Percentiles rank a stretch among this genome's conserved stretches.
These are phyloP conservation scores for Brienomyrus brachyistius DNA, from an alignment of 2,113 vertebrate species.

Conservation along the genomic window DNA sequence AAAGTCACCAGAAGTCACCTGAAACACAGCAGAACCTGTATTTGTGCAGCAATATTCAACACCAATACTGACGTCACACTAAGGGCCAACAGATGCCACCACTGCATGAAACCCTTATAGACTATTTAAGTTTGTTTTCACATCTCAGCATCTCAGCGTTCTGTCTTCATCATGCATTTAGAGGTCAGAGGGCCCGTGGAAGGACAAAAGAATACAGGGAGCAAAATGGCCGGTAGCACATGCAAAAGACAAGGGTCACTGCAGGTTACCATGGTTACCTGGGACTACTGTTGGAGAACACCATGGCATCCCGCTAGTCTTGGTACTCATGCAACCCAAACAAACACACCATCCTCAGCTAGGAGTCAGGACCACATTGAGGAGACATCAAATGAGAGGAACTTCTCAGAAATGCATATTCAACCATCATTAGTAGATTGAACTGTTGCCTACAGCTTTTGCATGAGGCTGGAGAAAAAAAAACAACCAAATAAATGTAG, in stretches of 20 bases:
- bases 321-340: neutral
- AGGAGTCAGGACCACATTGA: neutral
- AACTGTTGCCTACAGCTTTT: neutral
- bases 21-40: neutral
- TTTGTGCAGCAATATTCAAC: neutral
- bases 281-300: neutral
- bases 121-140: neutral
- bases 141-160: neutral
- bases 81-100: neutral
- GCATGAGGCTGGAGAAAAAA: neutral
- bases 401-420: neutral
- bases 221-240: neutral
- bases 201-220: neutral
- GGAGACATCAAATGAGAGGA: neutral
- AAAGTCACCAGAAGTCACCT: neutral
- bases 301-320: neutral
- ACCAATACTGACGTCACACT: neutral
- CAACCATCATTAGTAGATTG: neutral
- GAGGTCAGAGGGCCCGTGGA: neutral
- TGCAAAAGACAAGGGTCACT: neutral
- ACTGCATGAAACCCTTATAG: neutral
- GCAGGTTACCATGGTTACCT: neutral
- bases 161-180: neutral
- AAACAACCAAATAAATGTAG: neutral
- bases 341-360: neutral